phyloP scores from a whole-genome alignment of 2,113 vertebrate genomes.

The Clarias magur region DNA sequence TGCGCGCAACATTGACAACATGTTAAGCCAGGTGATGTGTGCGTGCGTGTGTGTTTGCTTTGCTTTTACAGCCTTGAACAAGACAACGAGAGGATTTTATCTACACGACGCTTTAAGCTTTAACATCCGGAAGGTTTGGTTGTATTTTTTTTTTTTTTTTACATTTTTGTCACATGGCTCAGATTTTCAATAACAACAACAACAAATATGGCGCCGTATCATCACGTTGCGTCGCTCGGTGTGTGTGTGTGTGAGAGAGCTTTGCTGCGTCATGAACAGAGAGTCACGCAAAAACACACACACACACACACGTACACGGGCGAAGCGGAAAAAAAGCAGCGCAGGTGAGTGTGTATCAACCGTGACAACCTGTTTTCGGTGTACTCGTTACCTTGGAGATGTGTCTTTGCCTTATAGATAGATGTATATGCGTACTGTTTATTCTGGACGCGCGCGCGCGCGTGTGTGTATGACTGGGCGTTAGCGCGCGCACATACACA shows the following conservation, averaged over 20 bases:
- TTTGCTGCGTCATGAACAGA: slow-evolving; percentile 88
- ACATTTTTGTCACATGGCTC: slow-evolving; percentile 82
- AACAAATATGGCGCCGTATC: slow-evolving; percentile 89
- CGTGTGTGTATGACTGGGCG: slow-evolving; percentile 68
- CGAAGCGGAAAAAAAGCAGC: slow-evolving; percentile 43
- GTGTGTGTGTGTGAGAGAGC: slow-evolving; percentile 59
- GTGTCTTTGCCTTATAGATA: slow-evolving; percentile 45
- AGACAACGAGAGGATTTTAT: slow-evolving; percentile 37
- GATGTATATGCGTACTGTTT: slow-evolving; percentile 60
- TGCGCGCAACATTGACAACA: slow-evolving; percentile 29
- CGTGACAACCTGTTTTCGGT: neutral
- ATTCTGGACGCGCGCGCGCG: slow-evolving; percentile 63
- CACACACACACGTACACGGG: slow-evolving; percentile 52
- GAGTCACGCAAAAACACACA: slow-evolving; percentile 73
- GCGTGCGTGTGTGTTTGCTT: neutral
- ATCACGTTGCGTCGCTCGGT: slow-evolving; percentile 87
- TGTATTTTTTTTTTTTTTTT: slow-evolving; percentile 45
- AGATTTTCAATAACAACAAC: slow-evolving; percentile 89
- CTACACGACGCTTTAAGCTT: slow-evolving; percentile 54
- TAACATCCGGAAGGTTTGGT: slow-evolving; percentile 71
- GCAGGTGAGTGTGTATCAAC: slow-evolving; percentile 57
- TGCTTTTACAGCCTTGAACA: slow-evolving; percentile 5
- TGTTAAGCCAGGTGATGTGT: neutral
- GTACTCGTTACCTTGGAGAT: neutral
- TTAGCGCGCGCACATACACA: slow-evolving; percentile 64